A percentile compares a stretch with the other conserved stretches of the same genome.
Evolutionary conservation across 1,140 invertebrate genomes (phyloP).

Genomic region (Drosophila subobscura): DNA sequence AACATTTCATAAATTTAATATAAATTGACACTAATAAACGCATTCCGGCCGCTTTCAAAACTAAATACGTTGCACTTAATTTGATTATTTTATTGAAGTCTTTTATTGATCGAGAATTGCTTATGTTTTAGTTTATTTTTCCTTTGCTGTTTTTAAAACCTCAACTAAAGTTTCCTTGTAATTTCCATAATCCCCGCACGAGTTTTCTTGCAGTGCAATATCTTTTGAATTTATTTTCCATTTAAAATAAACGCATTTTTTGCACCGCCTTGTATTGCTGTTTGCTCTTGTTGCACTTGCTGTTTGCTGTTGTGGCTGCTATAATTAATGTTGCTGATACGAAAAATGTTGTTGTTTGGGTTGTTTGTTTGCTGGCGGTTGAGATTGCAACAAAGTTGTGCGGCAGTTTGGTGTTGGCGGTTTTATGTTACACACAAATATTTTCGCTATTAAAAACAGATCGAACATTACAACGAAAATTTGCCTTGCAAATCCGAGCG

Average conservation of each 20-base stretch:
- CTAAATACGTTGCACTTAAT: too few species aligned
- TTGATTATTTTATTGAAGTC: conserved; percentile 13
- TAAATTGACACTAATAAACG: too few species aligned
- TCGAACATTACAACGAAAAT: conserved; percentile 47
- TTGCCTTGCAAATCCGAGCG: conserved; percentile 69
- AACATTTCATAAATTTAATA: too few species aligned
- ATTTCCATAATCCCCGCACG: too few species aligned
- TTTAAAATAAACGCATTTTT: conserved; percentile 63
- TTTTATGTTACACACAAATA: conserved; percentile 79
- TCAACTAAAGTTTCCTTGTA: background rate
- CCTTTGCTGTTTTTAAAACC: too few species aligned
- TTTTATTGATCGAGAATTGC: conserved; percentile 15
- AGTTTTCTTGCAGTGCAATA: conserved; percentile 44
- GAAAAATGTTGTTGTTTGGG: conserved; percentile 55
- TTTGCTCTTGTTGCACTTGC: conserved; percentile 14
- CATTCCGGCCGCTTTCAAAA: too few species aligned
- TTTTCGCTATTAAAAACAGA: conserved; percentile 68
- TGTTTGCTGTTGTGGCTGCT: conserved; percentile 59
- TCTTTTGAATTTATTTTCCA: conserved; percentile 49
- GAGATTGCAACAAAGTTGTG: conserved; percentile 40
- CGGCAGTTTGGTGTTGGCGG: conserved; percentile 50
- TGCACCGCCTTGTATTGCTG: conserved; percentile 51
- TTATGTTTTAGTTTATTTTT: conserved; percentile 9
- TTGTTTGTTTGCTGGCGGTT: conserved; percentile 37
- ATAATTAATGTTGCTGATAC: conserved; percentile 82